Conservation (phyloP, 2,888 invertebrate genomes). For the Heteromurus nitidus region DNA sequence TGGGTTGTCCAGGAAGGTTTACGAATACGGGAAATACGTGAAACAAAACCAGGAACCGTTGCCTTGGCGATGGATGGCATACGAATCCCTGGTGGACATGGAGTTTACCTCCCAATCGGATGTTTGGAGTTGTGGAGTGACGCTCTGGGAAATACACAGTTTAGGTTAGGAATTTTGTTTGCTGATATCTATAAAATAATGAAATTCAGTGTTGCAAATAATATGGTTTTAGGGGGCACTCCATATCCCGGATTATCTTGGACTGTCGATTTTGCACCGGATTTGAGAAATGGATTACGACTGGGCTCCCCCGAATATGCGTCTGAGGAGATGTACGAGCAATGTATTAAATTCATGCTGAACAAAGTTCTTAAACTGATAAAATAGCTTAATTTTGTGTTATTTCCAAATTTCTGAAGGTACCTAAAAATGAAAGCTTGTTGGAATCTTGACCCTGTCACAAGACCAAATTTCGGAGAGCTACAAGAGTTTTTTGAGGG, state of each 20-base stretch:
- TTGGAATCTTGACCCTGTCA: neutral
- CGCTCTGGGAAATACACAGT: constrained; percentile 20
- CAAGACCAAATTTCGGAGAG: neutral
- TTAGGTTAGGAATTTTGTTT: too few relatives aligned
- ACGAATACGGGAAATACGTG: constrained; percentile 11
- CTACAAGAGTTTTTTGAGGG: too few relatives aligned
- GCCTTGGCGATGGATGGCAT: constrained; percentile 34
- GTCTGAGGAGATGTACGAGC: neutral
- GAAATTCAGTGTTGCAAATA: too few relatives aligned
- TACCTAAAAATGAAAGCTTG: neutral
- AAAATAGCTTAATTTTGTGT: neutral
- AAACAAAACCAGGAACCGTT: constrained; percentile 12
- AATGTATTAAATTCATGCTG: neutral
- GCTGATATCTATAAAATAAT: too few relatives aligned
- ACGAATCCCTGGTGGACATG: neutral
- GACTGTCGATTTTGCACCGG: neutral
- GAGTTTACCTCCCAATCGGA: constrained; percentile 18
- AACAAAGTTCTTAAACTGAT: neutral
- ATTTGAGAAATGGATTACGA: neutral
- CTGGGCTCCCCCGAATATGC: neutral
- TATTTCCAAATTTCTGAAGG: neutral
- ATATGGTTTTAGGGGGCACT: too few relatives aligned
- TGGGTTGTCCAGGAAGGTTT: neutral
- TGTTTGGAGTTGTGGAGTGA: constrained; percentile 29
- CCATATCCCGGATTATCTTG: neutral